These are phyloP conservation scores for Chrysolina americana DNA, from an alignment of 2,888 invertebrate species.

Conservation along the genomic window DNA sequence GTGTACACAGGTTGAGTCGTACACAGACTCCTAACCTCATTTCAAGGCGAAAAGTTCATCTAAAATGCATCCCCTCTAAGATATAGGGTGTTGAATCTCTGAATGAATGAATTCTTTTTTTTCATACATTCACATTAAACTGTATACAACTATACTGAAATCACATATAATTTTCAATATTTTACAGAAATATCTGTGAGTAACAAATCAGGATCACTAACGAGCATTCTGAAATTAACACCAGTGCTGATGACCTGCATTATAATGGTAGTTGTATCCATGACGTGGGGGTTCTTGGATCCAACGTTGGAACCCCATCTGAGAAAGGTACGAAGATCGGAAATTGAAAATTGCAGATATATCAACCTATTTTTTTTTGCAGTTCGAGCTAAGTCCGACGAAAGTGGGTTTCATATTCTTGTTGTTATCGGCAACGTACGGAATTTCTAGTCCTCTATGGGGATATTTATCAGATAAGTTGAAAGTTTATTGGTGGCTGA, in stretches of 20 bases:
- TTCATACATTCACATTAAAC: too few relatives aligned
- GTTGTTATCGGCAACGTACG: conserved; percentile 79
- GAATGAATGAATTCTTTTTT: too few relatives aligned
- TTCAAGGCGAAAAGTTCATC: too few relatives aligned
- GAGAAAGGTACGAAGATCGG: conserved; percentile 68
- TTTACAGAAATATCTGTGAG: conserved; percentile 64
- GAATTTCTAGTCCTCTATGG: conserved; percentile 81
- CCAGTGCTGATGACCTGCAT: conserved; percentile 79
- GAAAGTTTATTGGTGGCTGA: conserved; percentile 78
- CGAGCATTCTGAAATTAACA: conserved; percentile 77
- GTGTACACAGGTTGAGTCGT: too few relatives aligned
- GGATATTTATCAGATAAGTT: conserved; percentile 79
- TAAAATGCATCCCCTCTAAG: too few relatives aligned
- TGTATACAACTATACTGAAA: background rate
- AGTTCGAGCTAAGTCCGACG: conserved; percentile 77
- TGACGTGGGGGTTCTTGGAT: conserved; percentile 83
- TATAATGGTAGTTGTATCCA: conserved; percentile 79
- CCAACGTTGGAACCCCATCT: conserved; percentile 84
- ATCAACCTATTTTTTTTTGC: conserved; percentile 55
- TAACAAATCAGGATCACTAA: conserved; percentile 73
- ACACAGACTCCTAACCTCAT: too few relatives aligned
- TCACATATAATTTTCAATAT: too few relatives aligned
- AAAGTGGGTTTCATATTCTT: conserved; percentile 81
- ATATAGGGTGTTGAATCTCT: too few relatives aligned
- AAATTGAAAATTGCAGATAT: background rate